Percentiles rank a stretch among this genome's conserved stretches.
Evolutionary conservation across 2,888 invertebrate genomes (phyloP).

Genomic region (Lepidochrysops patricia): DNA sequence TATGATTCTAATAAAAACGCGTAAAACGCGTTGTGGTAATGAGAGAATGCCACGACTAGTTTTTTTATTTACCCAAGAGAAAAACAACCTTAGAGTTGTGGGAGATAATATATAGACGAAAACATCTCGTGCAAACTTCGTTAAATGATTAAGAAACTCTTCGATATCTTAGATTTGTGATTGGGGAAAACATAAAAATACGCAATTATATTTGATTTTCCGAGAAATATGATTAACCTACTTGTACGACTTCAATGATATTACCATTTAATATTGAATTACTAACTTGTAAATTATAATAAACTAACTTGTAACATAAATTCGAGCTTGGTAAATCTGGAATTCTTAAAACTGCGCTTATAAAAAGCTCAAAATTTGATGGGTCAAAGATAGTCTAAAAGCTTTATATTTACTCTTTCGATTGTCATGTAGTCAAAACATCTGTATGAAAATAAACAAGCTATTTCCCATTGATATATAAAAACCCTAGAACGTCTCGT

Average conservation of each 20-base stretch:
- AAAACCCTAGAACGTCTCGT: no score
- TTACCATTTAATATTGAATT: neutral
- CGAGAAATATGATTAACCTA: neutral
- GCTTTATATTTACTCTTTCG: no score
- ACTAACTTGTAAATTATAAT: neutral
- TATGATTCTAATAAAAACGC: no score
- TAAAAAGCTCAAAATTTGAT: no score
- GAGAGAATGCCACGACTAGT: no score
- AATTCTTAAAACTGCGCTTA: no score
- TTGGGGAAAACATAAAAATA: constrained; percentile 1
- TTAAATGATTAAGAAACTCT: neutral
- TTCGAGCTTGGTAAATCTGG: no score
- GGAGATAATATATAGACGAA: neutral
- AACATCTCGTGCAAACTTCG: neutral
- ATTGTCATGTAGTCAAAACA: neutral
- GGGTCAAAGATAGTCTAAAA: no score
- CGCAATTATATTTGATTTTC: neutral
- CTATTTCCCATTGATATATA: no score
- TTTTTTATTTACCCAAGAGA: neutral
- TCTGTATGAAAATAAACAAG: neutral
- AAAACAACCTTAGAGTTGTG: neutral
- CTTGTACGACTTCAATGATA: neutral
- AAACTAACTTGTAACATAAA: no score
- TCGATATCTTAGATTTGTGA: neutral
- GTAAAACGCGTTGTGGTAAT: no score